Conservation (phyloP, 2,113 vertebrate species). For the Nannobrachium achirus region DNA sequence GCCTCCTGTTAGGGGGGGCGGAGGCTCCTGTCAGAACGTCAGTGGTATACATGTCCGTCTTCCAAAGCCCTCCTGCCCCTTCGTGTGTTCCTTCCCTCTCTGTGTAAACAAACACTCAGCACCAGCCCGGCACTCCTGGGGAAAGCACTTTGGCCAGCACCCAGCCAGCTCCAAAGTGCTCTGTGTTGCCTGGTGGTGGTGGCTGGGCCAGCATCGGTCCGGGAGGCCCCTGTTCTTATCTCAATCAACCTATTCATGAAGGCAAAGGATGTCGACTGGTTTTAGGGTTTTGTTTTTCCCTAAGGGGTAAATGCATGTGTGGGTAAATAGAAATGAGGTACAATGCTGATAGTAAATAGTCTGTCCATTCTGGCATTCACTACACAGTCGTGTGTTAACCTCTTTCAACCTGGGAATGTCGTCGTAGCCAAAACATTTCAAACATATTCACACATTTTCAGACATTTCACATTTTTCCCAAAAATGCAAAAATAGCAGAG, state of each 20-base stretch:
- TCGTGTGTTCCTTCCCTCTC: constrained; percentile 42
- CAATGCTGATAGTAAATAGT: background rate
- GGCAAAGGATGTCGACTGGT: constrained; percentile 14
- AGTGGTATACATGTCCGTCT: constrained; percentile 52
- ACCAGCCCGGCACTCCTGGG: constrained; percentile 68
- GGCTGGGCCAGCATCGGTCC: constrained; percentile 30
- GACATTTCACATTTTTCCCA: background rate
- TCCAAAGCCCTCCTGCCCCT: constrained; percentile 46
- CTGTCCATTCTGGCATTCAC: constrained; percentile 8
- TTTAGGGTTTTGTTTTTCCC: constrained; percentile 49
- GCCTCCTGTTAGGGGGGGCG: constrained; percentile 29
- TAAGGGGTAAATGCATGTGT: constrained; percentile 33
- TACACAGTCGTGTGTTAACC: background rate
- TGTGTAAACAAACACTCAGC: constrained; percentile 75
- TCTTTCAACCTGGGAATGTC: no score
- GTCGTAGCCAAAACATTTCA: no score
- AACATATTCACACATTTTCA: background rate
- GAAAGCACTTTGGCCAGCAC: constrained; percentile 67
- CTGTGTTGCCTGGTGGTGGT: constrained; percentile 47
- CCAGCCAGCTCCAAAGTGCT: constrained; percentile 50
- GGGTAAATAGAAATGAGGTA: background rate
- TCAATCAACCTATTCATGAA: constrained; percentile 54
- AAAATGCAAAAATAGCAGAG: no score
- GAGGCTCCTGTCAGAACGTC: constrained; percentile 74
- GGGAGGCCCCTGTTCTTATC: constrained; percentile 46